Base-by-base conservation (phyloP, 1,140 invertebrate genomes). In the Aphidius ervi region DNA sequence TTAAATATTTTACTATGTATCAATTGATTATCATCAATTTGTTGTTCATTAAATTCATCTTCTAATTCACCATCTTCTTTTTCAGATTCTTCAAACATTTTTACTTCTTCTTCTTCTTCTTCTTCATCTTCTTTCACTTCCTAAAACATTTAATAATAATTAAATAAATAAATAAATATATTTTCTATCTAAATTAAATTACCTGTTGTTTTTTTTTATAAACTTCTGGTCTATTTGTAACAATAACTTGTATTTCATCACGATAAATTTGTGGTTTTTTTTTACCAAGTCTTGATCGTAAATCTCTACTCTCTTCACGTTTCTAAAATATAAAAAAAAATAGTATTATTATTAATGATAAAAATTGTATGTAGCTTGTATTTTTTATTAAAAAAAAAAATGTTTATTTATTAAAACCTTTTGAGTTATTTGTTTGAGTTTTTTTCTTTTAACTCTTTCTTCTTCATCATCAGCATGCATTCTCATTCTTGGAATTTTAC, bases 391-490 rank as follows among this genome's bases (percentile, higher is more conserved):
- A 53, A 58, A 54, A 39, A 9, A 39, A 39, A 52, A 39, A 37
- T 39, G 1, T 9, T 3, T 52, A 40, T 37, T 47, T 4, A 8
- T 23, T 5, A 7, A 49, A 49, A 62, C 47, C 52, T 48, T 55
- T 31, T 46, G 63, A 40, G 64, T 63, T 40, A 63, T 58, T 40
- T 69, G 54, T 31, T 74, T 72, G 0, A 66, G 65, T 4, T 69
- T 68, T n/a, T 72, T 70, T 47, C 74, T 78, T 10, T 78, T 61
- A 37, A 82, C 79, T 71, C 86, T 87, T 64, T 84, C 82, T 73
- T 91, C 89, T 74, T 91, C 88, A 69, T 92, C 90, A 78, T 93
- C 91, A n/a, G 91, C 91, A 74, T 89, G 89, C 91, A 93, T 93
- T 72, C 89, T 81, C 90, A 92, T 92, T 65, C 87, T 77, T 1